phyloP scores from a whole-genome alignment of 1,140 invertebrate species.

The Zaprionus kolodkinae region DNA sequence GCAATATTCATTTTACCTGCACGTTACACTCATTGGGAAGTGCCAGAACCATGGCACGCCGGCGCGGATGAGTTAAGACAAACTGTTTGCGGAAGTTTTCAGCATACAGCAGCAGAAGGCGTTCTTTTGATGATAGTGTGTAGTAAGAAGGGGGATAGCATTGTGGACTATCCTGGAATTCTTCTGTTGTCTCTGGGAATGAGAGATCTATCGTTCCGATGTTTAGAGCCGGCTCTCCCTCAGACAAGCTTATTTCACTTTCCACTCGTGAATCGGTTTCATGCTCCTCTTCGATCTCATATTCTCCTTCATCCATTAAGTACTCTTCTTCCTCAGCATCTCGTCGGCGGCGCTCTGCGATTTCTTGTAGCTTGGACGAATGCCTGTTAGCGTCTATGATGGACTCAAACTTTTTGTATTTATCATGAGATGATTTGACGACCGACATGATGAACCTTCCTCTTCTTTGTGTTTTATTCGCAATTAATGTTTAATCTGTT shows the following conservation, averaged over 20 bases:
- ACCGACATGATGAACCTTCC: constrained; percentile 54
- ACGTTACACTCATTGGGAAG: constrained; percentile 92
- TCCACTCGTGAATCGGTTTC: constrained; percentile 39
- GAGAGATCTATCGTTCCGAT: constrained; percentile 73
- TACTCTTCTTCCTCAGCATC: constrained; percentile 4
- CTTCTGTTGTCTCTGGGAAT: constrained; percentile 69
- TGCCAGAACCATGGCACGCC: constrained; percentile 90
- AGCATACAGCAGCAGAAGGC: constrained; percentile 89
- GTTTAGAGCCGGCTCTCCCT: constrained; percentile 54
- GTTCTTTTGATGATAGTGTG: constrained; percentile 91
- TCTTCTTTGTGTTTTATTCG: constrained; percentile 32
- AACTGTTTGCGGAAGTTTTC: constrained; percentile 94
- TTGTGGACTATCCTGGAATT: constrained; percentile 57
- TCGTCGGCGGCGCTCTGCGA: constrained; percentile 23
- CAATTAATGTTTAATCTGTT: constrained; percentile 43
- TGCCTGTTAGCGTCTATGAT: constrained; percentile 46
- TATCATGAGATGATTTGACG: constrained; percentile 31
- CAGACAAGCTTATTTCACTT: constrained; percentile 62
- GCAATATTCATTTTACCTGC: constrained; percentile 85
- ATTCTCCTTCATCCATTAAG: constrained; percentile 4
- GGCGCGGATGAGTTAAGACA: constrained; percentile 86
- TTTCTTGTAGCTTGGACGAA: constrained; percentile 56
- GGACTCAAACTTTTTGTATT: constrained; percentile 45
- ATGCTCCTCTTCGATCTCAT: constrained; percentile 41
- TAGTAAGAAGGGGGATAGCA: constrained; percentile 90